Evolutionary conservation across 1,140 invertebrate species (phyloP).

Genomic region (Eupeodes corollae): DNA sequence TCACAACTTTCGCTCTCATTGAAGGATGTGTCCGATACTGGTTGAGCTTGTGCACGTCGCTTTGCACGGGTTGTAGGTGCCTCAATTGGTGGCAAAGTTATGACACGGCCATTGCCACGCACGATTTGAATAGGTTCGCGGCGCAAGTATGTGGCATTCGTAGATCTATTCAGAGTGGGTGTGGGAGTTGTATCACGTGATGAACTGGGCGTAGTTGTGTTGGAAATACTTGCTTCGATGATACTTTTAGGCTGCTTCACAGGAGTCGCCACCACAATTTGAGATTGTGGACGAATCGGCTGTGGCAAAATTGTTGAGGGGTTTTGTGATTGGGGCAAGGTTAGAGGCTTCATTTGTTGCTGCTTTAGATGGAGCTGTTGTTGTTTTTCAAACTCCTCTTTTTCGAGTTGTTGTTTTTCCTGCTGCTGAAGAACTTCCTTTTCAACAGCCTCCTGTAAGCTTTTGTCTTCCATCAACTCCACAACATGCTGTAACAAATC

Average conservation of each 20-base stretch:
- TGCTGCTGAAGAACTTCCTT: conserved; percentile 39
- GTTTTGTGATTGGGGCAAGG: too few species aligned
- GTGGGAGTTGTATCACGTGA: conserved; percentile 14
- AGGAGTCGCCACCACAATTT: neutral
- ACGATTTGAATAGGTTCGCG: conserved; percentile 54
- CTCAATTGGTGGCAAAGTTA: conserved; percentile 66
- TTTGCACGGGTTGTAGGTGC: conserved; percentile 54
- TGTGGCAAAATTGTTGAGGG: neutral
- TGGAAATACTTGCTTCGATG: too few species aligned
- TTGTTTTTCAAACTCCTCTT: too few species aligned
- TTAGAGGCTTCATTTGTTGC: too few species aligned
- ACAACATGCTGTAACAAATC: conserved; percentile 56
- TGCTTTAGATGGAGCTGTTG: neutral
- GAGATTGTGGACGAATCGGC: too few species aligned
- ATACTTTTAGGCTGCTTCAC: too few species aligned
- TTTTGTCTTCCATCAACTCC: conserved; percentile 52
- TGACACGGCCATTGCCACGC: conserved; percentile 54
- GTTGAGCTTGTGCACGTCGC: conserved; percentile 26
- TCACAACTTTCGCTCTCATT: conserved; percentile 1
- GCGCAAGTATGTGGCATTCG: conserved; percentile 3
- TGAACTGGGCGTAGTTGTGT: neutral
- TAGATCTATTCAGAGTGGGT: conserved; percentile 15
- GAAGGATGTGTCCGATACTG: neutral
- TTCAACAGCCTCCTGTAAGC: conserved; percentile 54
- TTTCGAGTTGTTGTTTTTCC: too few species aligned